Evolutionary conservation across 1,140 invertebrate species (phyloP).

Genomic region (Catajapyx aquilonaris): DNA sequence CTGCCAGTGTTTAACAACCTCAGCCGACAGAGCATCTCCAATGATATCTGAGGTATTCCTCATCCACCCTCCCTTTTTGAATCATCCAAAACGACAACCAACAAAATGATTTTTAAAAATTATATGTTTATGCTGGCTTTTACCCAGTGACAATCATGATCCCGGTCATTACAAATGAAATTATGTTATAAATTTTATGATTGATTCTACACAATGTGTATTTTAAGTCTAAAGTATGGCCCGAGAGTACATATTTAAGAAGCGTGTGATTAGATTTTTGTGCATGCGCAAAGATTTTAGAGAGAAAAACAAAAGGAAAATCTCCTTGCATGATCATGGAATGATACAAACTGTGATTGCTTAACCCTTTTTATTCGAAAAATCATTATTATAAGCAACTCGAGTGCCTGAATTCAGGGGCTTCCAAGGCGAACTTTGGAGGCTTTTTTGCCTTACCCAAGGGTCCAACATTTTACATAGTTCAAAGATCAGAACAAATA

Average conservation of each 20-base stretch:
- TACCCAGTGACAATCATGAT: background rate
- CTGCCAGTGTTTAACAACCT: slow-evolving; percentile 50
- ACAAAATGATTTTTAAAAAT: background rate
- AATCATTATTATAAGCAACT: background rate
- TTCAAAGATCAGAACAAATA: background rate
- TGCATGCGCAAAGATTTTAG: too few relatives aligned
- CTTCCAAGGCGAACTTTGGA: background rate
- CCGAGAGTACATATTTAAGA: too few relatives aligned
- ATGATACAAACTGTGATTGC: too few relatives aligned
- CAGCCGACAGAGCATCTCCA: slow-evolving; percentile 15
- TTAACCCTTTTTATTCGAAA: background rate
- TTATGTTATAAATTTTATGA: background rate
- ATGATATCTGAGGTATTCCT: background rate
- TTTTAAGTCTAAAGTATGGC: too few relatives aligned
- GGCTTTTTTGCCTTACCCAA: too few relatives aligned
- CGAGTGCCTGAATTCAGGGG: background rate
- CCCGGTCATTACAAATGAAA: background rate
- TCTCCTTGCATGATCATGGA: too few relatives aligned
- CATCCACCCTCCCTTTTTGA: too few relatives aligned
- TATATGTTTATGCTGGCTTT: background rate
- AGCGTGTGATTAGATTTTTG: too few relatives aligned
- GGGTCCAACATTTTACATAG: background rate
- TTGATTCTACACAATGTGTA: too few relatives aligned
- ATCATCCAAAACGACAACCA: too few relatives aligned
- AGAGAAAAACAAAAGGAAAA: too few relatives aligned